phyloP scores from a whole-genome alignment of 1,140 invertebrate species.

The Zophobas morio region DNA sequence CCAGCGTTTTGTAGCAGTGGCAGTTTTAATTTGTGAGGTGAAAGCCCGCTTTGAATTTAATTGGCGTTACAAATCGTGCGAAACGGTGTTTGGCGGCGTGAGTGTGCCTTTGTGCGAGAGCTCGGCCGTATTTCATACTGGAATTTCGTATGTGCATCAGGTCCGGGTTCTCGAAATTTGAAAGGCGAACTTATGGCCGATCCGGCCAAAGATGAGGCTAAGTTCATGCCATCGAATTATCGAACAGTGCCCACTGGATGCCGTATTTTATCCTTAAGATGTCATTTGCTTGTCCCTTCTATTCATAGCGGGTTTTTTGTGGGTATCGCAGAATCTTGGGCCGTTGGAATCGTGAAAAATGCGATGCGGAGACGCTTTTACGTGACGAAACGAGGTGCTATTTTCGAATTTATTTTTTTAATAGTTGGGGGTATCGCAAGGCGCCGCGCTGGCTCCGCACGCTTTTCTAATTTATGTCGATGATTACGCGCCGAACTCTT shows the following conservation, averaged over 20 bases:
- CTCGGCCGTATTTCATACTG: conserved; percentile 43
- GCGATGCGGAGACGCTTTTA: background rate
- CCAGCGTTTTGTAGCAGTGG: background rate
- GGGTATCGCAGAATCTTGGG: conserved; percentile 1
- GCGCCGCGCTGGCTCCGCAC: too few species aligned
- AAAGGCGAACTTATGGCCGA: conserved; percentile 41
- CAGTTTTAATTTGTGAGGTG: too few species aligned
- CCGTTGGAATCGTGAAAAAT: conserved; percentile 19
- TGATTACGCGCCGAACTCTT: too few species aligned
- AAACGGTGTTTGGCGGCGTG: background rate
- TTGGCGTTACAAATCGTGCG: background rate
- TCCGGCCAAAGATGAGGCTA: conserved; percentile 40
- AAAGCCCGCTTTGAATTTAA: background rate
- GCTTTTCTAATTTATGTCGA: too few species aligned
- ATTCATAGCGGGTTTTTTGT: conserved; percentile 12
- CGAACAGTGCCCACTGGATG: conserved; percentile 41
- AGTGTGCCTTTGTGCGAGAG: background rate
- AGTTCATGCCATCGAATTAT: conserved; percentile 47
- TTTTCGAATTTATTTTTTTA: background rate
- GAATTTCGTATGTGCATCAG: conserved; percentile 38
- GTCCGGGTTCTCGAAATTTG: conserved; percentile 36
- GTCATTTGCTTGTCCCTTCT: conserved; percentile 42
- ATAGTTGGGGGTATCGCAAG: background rate
- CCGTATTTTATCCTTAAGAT: conserved; percentile 49
- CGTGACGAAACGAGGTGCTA: background rate